Conservation (phyloP, 2,113 vertebrate genomes). For the crab-eating macaque (Macaca fascicularis) region DNA sequence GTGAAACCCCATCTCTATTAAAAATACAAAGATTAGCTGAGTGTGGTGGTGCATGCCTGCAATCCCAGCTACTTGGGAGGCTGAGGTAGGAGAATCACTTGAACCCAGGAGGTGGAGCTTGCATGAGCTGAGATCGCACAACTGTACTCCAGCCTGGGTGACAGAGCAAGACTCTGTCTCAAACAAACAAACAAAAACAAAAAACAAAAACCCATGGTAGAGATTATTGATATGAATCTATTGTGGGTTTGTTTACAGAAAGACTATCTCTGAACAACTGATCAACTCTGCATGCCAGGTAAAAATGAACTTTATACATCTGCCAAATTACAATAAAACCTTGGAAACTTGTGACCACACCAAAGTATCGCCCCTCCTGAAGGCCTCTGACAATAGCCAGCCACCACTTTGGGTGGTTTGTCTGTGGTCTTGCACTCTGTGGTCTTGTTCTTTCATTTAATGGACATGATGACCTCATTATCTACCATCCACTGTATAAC, state of each 20-base stretch:
- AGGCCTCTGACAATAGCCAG: not conserved
- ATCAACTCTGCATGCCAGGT: not conserved
- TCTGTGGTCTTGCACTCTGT: not conserved
- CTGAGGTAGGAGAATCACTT: no score
- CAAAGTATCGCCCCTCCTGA: accelerated
- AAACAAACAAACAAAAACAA: not conserved
- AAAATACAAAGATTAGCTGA: no score
- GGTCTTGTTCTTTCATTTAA: not conserved
- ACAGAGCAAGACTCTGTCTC: no score
- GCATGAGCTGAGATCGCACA: no score
- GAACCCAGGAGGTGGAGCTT: no score
- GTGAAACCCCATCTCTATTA: no score
- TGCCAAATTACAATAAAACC: not conserved
- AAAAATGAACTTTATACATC: not conserved
- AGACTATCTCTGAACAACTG: not conserved
- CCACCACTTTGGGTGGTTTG: not conserved
- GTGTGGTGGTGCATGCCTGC: no score
- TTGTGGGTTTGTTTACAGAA: not conserved
- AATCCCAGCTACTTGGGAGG: no score
- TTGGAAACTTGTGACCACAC: not conserved
- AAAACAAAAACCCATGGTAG: not conserved
- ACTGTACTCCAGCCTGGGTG: no score
- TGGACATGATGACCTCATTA: slow-evolving; percentile 20
- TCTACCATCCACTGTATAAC: not conserved
- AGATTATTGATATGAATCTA: not conserved